Evolutionary conservation across 2,888 invertebrate species (phyloP), one percentile per base, ranked within the genome.

Genomic region (Acronicta psi): DNA sequence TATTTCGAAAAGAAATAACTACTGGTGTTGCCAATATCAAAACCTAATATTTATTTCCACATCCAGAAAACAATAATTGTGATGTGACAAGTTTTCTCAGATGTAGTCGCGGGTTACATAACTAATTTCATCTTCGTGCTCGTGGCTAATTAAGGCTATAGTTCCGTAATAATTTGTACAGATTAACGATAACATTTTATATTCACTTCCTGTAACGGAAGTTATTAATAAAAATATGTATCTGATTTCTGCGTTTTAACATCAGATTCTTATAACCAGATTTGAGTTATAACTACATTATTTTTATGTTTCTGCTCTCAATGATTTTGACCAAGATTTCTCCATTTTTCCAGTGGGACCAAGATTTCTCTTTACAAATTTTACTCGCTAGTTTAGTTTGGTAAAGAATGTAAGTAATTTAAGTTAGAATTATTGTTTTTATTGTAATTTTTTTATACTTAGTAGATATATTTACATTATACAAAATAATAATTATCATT

Each of bases 191-290:
- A 64, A 63, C 16, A 31, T n/a, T 5, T n/a, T 34, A 13, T 61
- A 52, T 69, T 29, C 44, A 52, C 34, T 70, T 68, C 67, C 70
- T 53, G 0, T 34, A 34, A 31, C 42, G 65, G 65, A 64, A 40
- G 31, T 10, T 10, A 47, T 47, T 14, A 54, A 61, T 66, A 37
- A 40, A 47, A 59, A 44, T 41, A 20, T n/a, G 11, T 53, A 29
- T 29, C 16, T 23, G 10, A 16, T 43, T 14, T 9, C 16, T 41
- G 7, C 0, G 6, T 11, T 17, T 16, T 13, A 25, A 5, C 2
- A 43, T 43, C 41, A 17, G 40, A 37, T 42, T 65, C 23, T 31
- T 25, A 37, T 31, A 37, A 31, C 25, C 16, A 14, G 13, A 34
- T 46, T 31, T 18, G 0, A 10, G 16, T 29, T 8, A 1, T 16